Evolutionary conservation across 2,113 vertebrate species (phyloP), one percentile per base, ranked within the genome.

Genomic region (Natator depressus): DNA sequence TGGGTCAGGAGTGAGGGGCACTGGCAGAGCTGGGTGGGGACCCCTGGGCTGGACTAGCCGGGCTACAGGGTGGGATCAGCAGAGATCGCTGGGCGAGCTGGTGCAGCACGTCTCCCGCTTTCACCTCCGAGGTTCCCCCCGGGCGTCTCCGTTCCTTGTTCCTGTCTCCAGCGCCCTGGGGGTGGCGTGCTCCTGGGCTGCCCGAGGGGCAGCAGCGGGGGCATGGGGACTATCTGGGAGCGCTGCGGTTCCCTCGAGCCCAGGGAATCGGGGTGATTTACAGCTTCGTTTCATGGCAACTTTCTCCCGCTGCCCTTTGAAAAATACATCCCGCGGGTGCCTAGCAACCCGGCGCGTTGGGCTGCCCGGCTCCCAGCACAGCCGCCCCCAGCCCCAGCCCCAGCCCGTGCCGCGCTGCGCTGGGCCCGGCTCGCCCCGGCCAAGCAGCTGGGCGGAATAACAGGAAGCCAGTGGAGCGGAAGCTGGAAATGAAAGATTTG

Each of bases 391-490:
- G 42, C 42, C n/a, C 1, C 0, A 42, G 42, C 42, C 42, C 42
- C 42, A 0, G 2, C 79, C 80, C 0, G 0, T 54, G 80, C 13
- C 50, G 62, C 35, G 27, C 49, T 17, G 24, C 1, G n/a, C 4
- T 76, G 1, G 3, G 82, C 55, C 93, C 20, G 46, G 42, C 62
- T 82, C 50, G 0, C 8, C 87, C 88, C 38, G 35, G 90, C 1
- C 76, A 51, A 94, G 91, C 97, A 97, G 97, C 95, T 97, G 96
- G 95, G 83, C 91, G 93, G 82, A 98, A 97, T 97, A 98, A 97
- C 98, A 98, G 98, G 98, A 98, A 98, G 95, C 94, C 87, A 96
- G 89, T 90, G 59, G 89, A 91, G 95, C 80, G 93, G 98, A 98
- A 97, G 69, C 96, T 95, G 92, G 95, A 95, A 98, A 97, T 96